Evolutionary conservation across 2,888 invertebrate species (phyloP).

Genomic region (Micoletzkya japonica): DNA sequence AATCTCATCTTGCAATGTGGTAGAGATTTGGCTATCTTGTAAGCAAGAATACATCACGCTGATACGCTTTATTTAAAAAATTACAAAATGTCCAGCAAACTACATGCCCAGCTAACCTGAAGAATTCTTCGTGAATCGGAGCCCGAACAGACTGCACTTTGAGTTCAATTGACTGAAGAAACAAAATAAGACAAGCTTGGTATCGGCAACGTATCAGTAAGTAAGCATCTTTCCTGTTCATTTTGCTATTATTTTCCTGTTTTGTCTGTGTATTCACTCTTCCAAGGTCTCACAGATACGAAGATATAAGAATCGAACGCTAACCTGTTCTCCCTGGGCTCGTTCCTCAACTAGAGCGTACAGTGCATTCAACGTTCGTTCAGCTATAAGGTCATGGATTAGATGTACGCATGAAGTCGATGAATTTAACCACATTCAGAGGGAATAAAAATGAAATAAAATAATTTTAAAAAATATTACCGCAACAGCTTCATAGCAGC

Average conservation of each 20-base stretch:
- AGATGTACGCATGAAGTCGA: neutral
- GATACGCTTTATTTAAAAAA: too few species aligned
- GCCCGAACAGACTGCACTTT: slow-evolving; percentile 34
- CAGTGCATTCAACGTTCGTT: slow-evolving; percentile 40
- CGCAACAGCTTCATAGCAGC: too few species aligned
- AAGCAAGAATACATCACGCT: too few species aligned
- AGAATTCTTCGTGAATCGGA: slow-evolving; percentile 45
- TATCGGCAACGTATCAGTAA: too few species aligned
- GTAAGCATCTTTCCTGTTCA: too few species aligned
- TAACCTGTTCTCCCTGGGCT: slow-evolving; percentile 7
- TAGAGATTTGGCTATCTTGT: neutral
- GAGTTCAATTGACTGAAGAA: slow-evolving; percentile 19
- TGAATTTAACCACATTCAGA: neutral
- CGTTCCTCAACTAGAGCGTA: slow-evolving; percentile 27
- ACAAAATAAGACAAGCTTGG: too few species aligned
- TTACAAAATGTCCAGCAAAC: too few species aligned
- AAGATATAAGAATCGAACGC: neutral
- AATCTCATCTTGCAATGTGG: neutral
- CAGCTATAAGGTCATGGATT: slow-evolving; percentile 34
- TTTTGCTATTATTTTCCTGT: too few species aligned
- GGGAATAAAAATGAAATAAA: slow-evolving; percentile 2
- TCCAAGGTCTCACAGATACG: too few species aligned
- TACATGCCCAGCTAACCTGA: slow-evolving; percentile 23
- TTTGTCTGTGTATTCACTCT: neutral
- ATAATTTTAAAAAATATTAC: too few species aligned